Evolutionary conservation across 2,888 invertebrate species (phyloP).

Genomic region (Habrosyne pyritoides): DNA sequence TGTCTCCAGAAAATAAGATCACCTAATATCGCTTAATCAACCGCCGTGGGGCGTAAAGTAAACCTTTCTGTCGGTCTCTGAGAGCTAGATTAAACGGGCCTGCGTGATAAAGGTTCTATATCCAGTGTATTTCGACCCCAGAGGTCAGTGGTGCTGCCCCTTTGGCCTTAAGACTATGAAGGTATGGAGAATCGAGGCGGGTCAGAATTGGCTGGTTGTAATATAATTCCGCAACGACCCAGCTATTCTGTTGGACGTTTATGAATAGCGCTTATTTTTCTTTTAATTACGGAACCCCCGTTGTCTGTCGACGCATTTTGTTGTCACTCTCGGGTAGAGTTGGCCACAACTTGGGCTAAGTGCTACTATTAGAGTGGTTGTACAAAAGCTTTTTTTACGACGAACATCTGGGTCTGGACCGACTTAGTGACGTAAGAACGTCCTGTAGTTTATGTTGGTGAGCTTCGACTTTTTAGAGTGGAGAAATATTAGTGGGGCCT

Average conservation of each 20-base stretch:
- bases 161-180: constrained; percentile 22
- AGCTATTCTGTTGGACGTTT: constrained; percentile 73
- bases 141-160: constrained; percentile 20
- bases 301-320: constrained; percentile 60
- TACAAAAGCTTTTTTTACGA: not conserved
- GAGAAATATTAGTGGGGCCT: not conserved
- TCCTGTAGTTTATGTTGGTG: no score
- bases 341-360: constrained; percentile 11
- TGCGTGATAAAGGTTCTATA: constrained; percentile 65
- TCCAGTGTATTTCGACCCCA: constrained; percentile 51
- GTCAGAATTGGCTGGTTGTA: constrained; percentile 50
- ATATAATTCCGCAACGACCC: constrained; percentile 67
- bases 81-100: constrained; percentile 80
- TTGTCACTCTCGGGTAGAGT: constrained; percentile 34
- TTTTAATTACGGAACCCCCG: constrained; percentile 76
- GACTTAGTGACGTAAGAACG: not conserved
- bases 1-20: constrained; percentile 61
- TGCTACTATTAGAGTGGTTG: constrained; percentile 17
- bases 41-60: constrained; percentile 56
- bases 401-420: not conserved
- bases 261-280: constrained; percentile 82
- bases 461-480: no score
- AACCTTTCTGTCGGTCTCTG: constrained; percentile 58
- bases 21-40: constrained; percentile 67
- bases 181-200: constrained; percentile 33